These are phyloP conservation scores for Cyrtodaria siliqua DNA, from an alignment of 2,888 invertebrate genomes.

Conservation along the genomic window DNA sequence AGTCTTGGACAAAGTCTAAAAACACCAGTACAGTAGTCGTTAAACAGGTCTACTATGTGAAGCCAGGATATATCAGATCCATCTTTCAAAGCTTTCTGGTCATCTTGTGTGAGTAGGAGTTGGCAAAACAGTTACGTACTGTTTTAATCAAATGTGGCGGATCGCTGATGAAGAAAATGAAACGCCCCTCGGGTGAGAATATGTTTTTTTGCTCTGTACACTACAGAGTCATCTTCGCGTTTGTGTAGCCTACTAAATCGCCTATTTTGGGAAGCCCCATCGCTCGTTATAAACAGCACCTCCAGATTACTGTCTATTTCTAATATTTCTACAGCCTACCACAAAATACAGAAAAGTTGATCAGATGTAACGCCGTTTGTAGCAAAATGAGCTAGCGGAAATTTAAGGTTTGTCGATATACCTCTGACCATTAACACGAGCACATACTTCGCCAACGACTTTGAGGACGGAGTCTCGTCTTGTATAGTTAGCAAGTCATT, in stretches of 20 bases:
- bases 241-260: constrained; percentile 1
- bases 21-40: background rate
- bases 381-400: constrained; percentile 14
- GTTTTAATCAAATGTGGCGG: constrained; percentile 3
- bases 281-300: constrained; percentile 12
- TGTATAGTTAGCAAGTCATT: constrained; percentile 5
- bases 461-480: too few species aligned
- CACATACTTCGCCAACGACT: too few species aligned
- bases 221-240: background rate
- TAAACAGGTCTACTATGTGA: background rate
- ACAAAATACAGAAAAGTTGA: constrained; percentile 6
- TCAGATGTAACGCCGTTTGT: constrained; percentile 5
- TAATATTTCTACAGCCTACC: constrained; percentile 2
- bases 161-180: constrained; percentile 5
- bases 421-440: too few species aligned
- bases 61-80: background rate
- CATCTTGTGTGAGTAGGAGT: background rate
- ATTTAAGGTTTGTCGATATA: constrained; percentile 5
- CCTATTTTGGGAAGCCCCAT: constrained; percentile 17
- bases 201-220: background rate
- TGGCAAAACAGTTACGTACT: background rate
- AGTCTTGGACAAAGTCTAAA: background rate
- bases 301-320: background rate
- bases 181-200: background rate
- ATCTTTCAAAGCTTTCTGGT: background rate